phyloP scores from a whole-genome alignment of 2,888 invertebrate species.

The Amiota minor region DNA sequence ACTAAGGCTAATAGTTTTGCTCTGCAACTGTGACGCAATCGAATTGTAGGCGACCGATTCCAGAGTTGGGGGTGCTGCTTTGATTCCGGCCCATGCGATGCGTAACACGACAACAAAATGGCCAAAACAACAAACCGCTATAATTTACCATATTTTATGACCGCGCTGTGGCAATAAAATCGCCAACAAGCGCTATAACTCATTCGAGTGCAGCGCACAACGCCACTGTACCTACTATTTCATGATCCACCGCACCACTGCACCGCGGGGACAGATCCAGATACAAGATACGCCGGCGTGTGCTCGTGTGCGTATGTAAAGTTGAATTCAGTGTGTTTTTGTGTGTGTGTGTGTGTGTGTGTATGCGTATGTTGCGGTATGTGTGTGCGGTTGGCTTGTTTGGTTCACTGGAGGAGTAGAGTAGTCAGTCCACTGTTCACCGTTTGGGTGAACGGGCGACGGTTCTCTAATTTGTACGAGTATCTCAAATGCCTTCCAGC shows the following conservation, averaged over 20 bases:
- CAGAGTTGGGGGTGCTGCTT: slow-evolving; percentile 17
- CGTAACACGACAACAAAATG: slow-evolving; percentile 71
- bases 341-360: slow-evolving; percentile 2
- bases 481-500: slow-evolving; percentile 51
- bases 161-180: slow-evolving; percentile 73
- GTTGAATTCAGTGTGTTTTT: background rate
- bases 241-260: background rate
- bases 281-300: slow-evolving; percentile 29
- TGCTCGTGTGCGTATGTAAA: slow-evolving; percentile 27
- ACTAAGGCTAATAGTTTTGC: background rate
- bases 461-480: slow-evolving; percentile 56
- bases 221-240: slow-evolving; percentile 47
- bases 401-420: slow-evolving; percentile 51
- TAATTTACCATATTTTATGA: slow-evolving; percentile 73
- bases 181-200: slow-evolving; percentile 72
- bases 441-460: slow-evolving; percentile 30
- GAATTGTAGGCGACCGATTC: background rate
- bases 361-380: slow-evolving; percentile 13
- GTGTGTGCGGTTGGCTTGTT: slow-evolving; percentile 43
- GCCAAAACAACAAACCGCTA: slow-evolving; percentile 72
- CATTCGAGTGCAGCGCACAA: slow-evolving; percentile 64
- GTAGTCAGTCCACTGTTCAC: slow-evolving; percentile 30
- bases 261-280: slow-evolving; percentile 11
- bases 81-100: slow-evolving; percentile 61
- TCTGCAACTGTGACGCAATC: background rate